Percentiles rank a stretch among this genome's conserved stretches.
Conservation (phyloP, 2,797 vertebrate species). For the Holocentrus rufus region DNA sequence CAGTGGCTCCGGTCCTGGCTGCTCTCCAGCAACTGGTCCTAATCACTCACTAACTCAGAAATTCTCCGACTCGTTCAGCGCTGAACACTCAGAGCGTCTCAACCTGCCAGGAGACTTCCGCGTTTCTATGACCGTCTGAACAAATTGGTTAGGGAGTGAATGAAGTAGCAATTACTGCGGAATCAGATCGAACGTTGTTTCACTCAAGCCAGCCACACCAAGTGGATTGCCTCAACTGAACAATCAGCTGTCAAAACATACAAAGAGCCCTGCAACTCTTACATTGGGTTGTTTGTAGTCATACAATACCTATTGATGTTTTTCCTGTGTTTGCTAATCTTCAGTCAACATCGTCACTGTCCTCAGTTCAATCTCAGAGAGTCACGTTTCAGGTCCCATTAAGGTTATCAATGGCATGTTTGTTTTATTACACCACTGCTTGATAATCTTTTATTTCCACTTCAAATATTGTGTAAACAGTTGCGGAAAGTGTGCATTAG, state of each 20-base stretch:
- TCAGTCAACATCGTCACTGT: background rate
- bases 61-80: conserved; percentile 18
- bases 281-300: background rate
- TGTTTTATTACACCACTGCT: background rate
- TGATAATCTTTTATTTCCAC: background rate
- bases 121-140: conserved; percentile 32
- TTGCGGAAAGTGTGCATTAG: background rate
- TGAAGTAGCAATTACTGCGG: conserved; percentile 41
- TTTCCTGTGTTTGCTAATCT: background rate
- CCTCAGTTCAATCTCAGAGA: background rate
- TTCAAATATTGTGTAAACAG: background rate
- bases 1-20: conserved; percentile 43
- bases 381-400: background rate
- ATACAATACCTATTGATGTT: background rate
- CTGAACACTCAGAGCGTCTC: conserved; percentile 28
- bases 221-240: conserved; percentile 30
- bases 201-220: conserved; percentile 11
- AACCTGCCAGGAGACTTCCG: conserved; percentile 39
- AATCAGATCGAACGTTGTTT: conserved; percentile 41
- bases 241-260: background rate
- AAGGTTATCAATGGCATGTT: background rate
- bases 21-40: conserved; percentile 48
- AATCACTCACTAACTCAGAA: conserved; percentile 55
- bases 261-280: conserved; percentile 3
- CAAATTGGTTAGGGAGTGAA: conserved; percentile 34